Conservation (phyloP, 2,113 vertebrate genomes). For the Labeo rohita region DNA sequence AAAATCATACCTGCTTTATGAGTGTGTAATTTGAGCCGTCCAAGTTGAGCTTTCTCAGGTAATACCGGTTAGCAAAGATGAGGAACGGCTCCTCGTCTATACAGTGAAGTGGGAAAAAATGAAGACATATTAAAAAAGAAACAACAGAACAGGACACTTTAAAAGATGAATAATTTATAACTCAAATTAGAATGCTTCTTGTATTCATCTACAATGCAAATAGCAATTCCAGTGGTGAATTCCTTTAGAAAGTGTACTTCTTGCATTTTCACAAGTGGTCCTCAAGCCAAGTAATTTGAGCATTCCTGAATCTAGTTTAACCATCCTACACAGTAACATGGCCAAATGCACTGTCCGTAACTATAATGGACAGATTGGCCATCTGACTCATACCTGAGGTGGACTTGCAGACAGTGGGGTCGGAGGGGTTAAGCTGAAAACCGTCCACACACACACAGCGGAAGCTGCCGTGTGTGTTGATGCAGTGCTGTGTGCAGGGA, state of each 20-base stretch:
- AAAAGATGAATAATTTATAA: neutral
- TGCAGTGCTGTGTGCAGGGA: slow-evolving; percentile 93
- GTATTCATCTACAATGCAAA: neutral
- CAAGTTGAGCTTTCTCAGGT: slow-evolving; percentile 93
- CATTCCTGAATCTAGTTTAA: neutral
- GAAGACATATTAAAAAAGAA: neutral
- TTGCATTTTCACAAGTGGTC: neutral
- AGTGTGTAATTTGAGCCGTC: slow-evolving; percentile 95
- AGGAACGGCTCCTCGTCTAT: slow-evolving; percentile 92
- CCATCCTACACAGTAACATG: neutral
- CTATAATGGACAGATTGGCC: neutral
- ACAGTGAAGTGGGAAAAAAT: neutral
- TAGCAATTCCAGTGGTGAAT: neutral
- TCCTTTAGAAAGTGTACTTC: neutral
- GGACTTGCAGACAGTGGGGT: slow-evolving; percentile 93
- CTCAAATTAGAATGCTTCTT: neutral
- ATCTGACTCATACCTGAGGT: slow-evolving; percentile 77
- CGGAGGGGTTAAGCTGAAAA: slow-evolving; percentile 81
- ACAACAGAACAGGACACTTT: neutral
- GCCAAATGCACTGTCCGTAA: neutral
- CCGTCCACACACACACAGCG: slow-evolving; percentile 93
- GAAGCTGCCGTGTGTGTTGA: slow-evolving; percentile 93
- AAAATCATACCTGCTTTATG: slow-evolving; percentile 87
- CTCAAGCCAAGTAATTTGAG: neutral
- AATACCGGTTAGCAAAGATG: slow-evolving; percentile 98